These are phyloP conservation scores for Acipenser transmontanus DNA, from an alignment of 2,797 vertebrate species.

Conservation along the genomic window DNA sequence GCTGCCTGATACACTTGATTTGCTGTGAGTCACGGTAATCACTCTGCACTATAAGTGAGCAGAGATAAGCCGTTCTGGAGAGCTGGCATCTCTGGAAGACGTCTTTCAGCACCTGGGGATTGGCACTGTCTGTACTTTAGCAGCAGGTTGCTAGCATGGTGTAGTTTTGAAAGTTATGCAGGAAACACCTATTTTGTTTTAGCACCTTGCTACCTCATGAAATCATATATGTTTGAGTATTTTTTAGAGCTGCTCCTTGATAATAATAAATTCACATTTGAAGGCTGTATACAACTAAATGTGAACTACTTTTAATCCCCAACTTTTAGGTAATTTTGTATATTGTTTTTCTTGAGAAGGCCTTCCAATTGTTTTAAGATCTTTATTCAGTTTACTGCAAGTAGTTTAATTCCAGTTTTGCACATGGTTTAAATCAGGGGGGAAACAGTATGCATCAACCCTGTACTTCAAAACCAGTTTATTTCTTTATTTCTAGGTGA, in stretches of 20 bases:
- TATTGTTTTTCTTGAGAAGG: too few species aligned
- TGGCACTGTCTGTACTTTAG: neutral
- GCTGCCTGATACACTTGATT: constrained; percentile 16
- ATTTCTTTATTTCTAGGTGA: too few species aligned
- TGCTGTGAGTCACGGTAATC: constrained; percentile 37
- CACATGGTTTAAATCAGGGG: too few species aligned
- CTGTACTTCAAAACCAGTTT: too few species aligned
- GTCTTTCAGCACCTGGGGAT: constrained; percentile 15
- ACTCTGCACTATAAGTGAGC: constrained; percentile 44
- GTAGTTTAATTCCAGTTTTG: too few species aligned
- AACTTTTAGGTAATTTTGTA: too few species aligned
- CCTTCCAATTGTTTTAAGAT: too few species aligned
- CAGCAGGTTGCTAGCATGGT: neutral
- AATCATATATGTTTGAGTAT: neutral
- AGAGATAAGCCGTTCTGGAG: constrained; percentile 9
- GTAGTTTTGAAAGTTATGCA: constrained; percentile 4
- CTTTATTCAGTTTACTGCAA: too few species aligned
- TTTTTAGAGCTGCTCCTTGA: neutral
- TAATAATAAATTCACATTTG: too few species aligned
- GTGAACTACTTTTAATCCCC: too few species aligned
- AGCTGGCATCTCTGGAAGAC: constrained; percentile 11
- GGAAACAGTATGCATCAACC: too few species aligned
- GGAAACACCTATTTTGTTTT: neutral
- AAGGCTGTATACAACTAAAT: too few species aligned
- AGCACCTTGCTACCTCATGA: neutral